A percentile compares a stretch with the other conserved stretches of the same genome.
These are phyloP conservation scores for Buphagus erythrorhynchus DNA, from an alignment of 2,797 vertebrate species.

Conservation along the genomic window DNA sequence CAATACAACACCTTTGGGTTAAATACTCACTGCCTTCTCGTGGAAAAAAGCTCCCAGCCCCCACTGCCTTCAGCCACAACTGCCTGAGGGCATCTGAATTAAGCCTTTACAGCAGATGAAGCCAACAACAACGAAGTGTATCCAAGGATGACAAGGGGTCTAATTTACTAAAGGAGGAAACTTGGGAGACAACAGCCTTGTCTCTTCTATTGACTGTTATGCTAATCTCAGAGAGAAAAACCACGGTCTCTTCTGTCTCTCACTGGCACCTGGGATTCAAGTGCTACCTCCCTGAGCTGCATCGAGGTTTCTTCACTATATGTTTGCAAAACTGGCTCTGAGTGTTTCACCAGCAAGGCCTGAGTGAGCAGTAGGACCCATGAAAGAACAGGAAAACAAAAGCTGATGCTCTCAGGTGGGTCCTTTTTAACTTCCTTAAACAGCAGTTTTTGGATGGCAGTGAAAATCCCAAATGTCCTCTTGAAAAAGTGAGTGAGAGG, in stretches of 20 bases:
- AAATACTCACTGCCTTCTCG: neutral
- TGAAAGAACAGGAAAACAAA: neutral
- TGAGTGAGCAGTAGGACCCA: neutral
- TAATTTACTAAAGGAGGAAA: neutral
- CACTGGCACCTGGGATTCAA: neutral
- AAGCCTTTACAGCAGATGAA: neutral
- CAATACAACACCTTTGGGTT: neutral
- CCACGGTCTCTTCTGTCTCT: fast-evolving
- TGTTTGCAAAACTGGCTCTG: neutral
- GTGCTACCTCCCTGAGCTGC: neutral
- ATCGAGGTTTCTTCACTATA: neutral
- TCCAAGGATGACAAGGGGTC: neutral
- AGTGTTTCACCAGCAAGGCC: neutral
- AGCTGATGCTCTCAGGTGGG: neutral
- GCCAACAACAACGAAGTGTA: neutral
- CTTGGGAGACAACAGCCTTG: neutral
- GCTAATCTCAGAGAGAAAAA: neutral
- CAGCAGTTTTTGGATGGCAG: neutral
- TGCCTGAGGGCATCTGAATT: neutral
- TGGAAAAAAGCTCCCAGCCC: neutral
- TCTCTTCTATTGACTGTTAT: neutral
- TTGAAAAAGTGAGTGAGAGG: neutral
- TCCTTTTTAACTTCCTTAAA: neutral
- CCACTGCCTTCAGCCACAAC: neutral
- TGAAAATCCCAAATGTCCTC: neutral